Conservation (phyloP, 2,888 invertebrate genomes). For the Hyalella azteca region DNA sequence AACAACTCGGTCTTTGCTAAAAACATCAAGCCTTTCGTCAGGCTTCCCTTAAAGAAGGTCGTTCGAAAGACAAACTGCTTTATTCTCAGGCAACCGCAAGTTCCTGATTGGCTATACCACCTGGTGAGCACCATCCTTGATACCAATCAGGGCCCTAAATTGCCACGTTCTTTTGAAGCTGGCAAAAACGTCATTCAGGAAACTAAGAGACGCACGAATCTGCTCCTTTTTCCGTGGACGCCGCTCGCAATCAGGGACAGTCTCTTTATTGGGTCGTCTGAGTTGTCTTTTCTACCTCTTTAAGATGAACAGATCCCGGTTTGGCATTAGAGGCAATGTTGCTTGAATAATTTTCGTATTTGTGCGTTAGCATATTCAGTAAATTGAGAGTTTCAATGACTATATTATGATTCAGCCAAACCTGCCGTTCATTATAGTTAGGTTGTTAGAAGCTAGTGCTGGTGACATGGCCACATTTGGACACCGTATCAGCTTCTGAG, state of each 20-base stretch:
- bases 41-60: not conserved
- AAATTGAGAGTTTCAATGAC: no score
- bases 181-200: not conserved
- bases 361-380: no score
- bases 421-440: no score
- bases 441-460: no score
- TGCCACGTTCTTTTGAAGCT: not conserved
- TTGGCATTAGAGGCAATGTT: no score
- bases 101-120: not conserved
- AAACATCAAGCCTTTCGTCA: constrained; percentile 17
- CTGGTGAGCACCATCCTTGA: constrained; percentile 2
- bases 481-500: no score
- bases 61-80: constrained; percentile 11
- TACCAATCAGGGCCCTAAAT: not conserved
- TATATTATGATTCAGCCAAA: no score
- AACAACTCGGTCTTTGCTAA: not conserved
- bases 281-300: not conserved
- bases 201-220: not conserved
- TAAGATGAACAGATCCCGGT: no score
- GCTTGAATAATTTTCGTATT: no score
- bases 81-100: not conserved
- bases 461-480: no score
- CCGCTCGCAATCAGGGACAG: no score
- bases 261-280: not conserved
- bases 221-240: not conserved